These are phyloP conservation scores for Tragelaphus oryx DNA, from an alignment of 2,797 vertebrate species.

Conservation along the genomic window DNA sequence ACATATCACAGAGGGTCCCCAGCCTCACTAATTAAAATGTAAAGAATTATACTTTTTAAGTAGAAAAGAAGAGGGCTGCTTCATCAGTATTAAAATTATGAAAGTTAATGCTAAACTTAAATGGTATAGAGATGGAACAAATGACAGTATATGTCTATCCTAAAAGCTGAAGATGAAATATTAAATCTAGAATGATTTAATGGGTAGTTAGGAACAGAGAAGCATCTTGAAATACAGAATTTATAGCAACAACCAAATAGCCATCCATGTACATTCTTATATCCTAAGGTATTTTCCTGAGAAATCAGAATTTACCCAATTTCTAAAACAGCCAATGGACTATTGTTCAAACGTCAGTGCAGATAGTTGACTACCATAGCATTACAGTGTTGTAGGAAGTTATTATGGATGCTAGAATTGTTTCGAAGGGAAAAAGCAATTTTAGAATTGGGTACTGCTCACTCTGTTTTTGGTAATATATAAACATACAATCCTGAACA, in stretches of 20 bases:
- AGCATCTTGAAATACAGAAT: not conserved
- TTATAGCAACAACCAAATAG: constrained; percentile 12
- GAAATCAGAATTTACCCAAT: not conserved
- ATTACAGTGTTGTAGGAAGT: not conserved
- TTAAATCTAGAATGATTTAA: not conserved
- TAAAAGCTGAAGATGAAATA: not conserved
- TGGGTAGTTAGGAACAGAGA: not conserved
- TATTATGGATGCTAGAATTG: not conserved
- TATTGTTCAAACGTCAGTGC: constrained; percentile 26
- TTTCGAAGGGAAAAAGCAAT: not conserved
- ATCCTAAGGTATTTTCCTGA: constrained; percentile 27
- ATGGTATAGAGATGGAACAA: constrained; percentile 21
- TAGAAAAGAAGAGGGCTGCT: constrained; percentile 3
- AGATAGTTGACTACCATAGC: not conserved
- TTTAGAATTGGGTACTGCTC: not conserved
- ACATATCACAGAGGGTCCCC: constrained; percentile 27
- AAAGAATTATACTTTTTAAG: not conserved
- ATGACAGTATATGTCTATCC: not conserved
- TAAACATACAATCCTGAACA: not conserved
- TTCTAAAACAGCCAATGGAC: constrained; percentile 35
- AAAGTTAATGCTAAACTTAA: constrained; percentile 20
- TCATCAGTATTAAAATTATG: constrained; percentile 12
- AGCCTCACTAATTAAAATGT: constrained; percentile 60
- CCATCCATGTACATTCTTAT: constrained; percentile 9
- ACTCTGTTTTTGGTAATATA: not conserved